Evolutionary conservation across 1,140 invertebrate species (phyloP).

Genomic region (Pseudomyrmex gracilis): DNA sequence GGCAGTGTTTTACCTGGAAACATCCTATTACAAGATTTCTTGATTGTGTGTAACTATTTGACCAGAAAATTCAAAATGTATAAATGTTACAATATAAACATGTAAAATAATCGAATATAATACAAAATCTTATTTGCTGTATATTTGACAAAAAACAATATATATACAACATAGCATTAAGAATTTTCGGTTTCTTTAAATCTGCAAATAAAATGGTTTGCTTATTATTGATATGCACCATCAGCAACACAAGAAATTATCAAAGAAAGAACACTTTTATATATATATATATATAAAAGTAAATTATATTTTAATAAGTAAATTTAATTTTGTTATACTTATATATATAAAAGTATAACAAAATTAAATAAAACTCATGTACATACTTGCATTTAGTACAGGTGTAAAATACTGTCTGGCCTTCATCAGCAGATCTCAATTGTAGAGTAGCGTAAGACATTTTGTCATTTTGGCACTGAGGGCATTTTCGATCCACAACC

Average conservation of each 20-base stretch:
- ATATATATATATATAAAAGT: background rate
- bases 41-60: no score
- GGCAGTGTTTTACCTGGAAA: constrained; percentile 35
- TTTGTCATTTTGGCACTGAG: constrained; percentile 94
- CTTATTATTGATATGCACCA: background rate
- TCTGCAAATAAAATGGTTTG: constrained; percentile 85
- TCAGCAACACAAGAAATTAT: background rate
- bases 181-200: constrained; percentile 91
- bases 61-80: background rate
- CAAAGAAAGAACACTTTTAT: no score
- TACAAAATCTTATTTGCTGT: background rate
- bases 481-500: constrained; percentile 94
- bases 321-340: background rate
- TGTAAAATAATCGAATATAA: background rate
- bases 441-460: constrained; percentile 98
- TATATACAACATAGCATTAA: constrained; percentile 73
- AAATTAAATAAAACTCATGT: constrained; percentile 8
- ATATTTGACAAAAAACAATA: background rate
- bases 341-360: background rate
- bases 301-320: background rate
- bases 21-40: background rate
- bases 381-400: constrained; percentile 97
- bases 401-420: constrained; percentile 99
- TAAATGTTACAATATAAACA: constrained; percentile 23
- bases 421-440: constrained; percentile 98